A percentile compares a stretch with the other conserved stretches of the same genome.
Conservation (phyloP, 2,113 vertebrate genomes). For the Rafetus swinhoei region DNA sequence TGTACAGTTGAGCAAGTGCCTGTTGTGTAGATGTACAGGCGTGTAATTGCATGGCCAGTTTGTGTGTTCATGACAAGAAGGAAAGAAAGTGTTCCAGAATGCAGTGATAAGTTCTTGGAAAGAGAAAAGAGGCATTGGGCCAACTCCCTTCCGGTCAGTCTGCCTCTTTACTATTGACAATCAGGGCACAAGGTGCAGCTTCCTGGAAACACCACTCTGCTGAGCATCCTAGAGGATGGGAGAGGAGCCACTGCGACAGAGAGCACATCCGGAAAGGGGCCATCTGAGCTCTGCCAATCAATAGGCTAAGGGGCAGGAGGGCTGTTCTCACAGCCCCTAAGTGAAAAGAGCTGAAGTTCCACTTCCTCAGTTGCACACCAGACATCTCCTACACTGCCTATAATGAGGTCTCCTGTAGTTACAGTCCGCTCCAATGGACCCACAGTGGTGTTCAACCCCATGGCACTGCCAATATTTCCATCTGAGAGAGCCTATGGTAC, state of each 20-base stretch:
- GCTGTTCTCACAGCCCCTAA: not conserved
- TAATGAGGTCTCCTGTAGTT: not conserved
- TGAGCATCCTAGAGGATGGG: not conserved
- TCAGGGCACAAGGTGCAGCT: too few species aligned
- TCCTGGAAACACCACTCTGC: not conserved
- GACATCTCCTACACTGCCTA: not conserved
- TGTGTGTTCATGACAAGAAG: not conserved
- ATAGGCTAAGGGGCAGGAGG: not conserved
- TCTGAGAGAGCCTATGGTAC: not conserved
- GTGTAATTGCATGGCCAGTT: not conserved
- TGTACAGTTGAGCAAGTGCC: not conserved
- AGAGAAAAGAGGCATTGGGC: not conserved
- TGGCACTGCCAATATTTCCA: not conserved
- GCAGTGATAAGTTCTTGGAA: not conserved
- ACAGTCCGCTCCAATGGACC: not conserved
- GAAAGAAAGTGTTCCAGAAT: not conserved
- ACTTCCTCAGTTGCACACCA: not conserved
- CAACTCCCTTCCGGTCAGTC: not conserved
- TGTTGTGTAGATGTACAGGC: not conserved
- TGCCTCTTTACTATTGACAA: not conserved
- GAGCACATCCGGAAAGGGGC: not conserved
- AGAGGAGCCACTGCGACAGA: not conserved
- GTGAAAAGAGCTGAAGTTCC: not conserved
- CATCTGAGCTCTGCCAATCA: not conserved
- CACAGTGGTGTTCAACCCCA: not conserved